These are phyloP conservation scores for Maniola jurtina DNA, from an alignment of 1,140 invertebrate species.

Conservation along the genomic window DNA sequence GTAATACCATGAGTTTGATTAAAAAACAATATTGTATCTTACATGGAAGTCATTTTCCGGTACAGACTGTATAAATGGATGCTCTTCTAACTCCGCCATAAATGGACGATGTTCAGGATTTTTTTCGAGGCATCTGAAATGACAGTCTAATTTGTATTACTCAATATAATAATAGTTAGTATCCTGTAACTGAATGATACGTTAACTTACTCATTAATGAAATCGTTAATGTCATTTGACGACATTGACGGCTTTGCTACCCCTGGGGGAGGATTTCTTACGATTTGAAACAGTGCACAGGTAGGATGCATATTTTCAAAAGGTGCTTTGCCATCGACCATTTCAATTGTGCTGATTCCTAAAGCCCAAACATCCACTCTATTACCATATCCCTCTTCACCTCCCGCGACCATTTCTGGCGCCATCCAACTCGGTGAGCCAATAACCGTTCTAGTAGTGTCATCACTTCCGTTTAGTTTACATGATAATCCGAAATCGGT, in stretches of 20 bases:
- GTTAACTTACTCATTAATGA: constrained; percentile 86
- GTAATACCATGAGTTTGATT: not conserved
- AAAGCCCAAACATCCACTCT: constrained; percentile 94
- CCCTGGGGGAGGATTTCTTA: constrained; percentile 91
- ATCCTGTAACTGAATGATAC: too few relatives aligned
- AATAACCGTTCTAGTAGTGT: constrained; percentile 85
- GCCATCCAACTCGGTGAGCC: constrained; percentile 96
- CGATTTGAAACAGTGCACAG: constrained; percentile 91
- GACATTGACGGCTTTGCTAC: constrained; percentile 87
- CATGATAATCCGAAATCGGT: constrained; percentile 92
- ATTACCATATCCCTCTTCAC: constrained; percentile 81
- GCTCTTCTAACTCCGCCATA: constrained; percentile 90
- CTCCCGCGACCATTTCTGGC: constrained; percentile 83
- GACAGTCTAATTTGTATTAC: not conserved
- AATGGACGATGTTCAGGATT: constrained; percentile 94
- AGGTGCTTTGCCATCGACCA: constrained; percentile 92
- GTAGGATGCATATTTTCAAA: constrained; percentile 92
- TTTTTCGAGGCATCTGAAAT: constrained; percentile 90
- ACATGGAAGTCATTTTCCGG: constrained; percentile 89
- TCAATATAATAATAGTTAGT: too few relatives aligned
- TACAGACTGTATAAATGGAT: constrained; percentile 88
- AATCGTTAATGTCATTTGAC: constrained; percentile 89
- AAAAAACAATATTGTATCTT: constrained; percentile 47
- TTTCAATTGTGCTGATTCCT: constrained; percentile 94
- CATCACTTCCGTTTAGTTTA: constrained; percentile 86